Conservation (phyloP, 2,113 vertebrate species). For the Labeo rohita region DNA sequence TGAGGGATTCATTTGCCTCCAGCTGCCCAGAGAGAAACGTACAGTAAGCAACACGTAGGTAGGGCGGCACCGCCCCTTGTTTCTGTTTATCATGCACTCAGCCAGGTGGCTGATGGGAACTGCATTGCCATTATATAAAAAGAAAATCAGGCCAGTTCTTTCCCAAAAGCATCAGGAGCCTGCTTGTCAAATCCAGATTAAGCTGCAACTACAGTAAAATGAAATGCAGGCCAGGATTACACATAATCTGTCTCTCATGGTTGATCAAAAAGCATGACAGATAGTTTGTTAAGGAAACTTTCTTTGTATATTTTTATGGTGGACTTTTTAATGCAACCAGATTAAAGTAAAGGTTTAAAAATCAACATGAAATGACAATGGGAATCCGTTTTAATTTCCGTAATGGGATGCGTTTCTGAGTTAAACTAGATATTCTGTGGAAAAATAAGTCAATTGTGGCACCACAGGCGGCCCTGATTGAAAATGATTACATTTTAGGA, state of each 20-base stretch:
- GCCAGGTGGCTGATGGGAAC: neutral
- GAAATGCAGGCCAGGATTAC: neutral
- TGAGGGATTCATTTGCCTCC: conserved; percentile 49
- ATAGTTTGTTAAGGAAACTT: neutral
- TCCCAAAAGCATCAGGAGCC: neutral
- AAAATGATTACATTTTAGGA: neutral
- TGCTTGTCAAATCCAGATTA: neutral
- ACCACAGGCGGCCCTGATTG: too few relatives aligned
- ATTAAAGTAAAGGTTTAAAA: neutral
- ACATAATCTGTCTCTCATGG: neutral
- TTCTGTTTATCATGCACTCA: neutral
- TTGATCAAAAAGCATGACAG: neutral
- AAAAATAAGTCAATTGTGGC: too few relatives aligned
- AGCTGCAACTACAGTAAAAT: neutral
- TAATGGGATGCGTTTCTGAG: neutral
- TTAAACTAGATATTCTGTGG: neutral
- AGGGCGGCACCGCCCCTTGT: neutral
- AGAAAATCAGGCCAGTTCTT: neutral
- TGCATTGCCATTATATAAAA: neutral
- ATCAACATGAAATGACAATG: neutral
- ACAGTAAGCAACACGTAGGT: conserved; percentile 22
- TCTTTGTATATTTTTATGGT: neutral
- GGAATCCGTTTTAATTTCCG: neutral
- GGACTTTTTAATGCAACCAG: neutral
- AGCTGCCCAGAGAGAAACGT: conserved; percentile 60